A percentile compares a stretch with the other conserved stretches of the same genome.
Conservation (phyloP, 1,140 invertebrate genomes). For the Drosophila albomicans region DNA sequence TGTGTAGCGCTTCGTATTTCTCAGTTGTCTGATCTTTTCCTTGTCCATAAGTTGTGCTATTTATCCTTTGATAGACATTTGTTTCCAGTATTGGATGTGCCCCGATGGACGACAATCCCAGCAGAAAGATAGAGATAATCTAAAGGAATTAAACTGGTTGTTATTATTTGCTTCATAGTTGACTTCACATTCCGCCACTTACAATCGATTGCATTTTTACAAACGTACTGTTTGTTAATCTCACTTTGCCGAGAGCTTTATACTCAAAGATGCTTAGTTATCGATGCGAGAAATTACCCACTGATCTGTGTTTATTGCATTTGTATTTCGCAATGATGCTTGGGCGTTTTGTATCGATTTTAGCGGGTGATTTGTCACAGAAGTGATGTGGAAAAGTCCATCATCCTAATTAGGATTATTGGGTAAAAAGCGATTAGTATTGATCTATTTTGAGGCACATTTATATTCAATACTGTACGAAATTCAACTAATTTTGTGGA, state of each 20-base stretch:
- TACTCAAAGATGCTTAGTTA: constrained; percentile 28
- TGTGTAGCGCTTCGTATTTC: neutral
- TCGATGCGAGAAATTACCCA: constrained; percentile 11
- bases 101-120: neutral
- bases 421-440: neutral
- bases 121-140: constrained; percentile 7
- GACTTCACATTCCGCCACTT: constrained; percentile 43
- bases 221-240: constrained; percentile 43
- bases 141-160: neutral
- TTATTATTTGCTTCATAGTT: constrained; percentile 2
- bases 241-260: constrained; percentile 48
- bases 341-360: constrained; percentile 10
- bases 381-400: constrained; percentile 11
- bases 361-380: neutral
- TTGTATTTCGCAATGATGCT: neutral
- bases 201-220: constrained; percentile 64
- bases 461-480: too few relatives aligned
- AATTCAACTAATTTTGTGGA: neutral
- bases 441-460: neutral
- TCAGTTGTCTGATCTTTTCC: neutral
- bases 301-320: neutral
- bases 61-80: neutral
- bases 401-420: constrained; percentile 1
- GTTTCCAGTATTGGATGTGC: neutral
- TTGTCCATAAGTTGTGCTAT: neutral